phyloP scores from a whole-genome alignment of 2,797 vertebrate genomes.

The Hypotaenidia philippensis region DNA sequence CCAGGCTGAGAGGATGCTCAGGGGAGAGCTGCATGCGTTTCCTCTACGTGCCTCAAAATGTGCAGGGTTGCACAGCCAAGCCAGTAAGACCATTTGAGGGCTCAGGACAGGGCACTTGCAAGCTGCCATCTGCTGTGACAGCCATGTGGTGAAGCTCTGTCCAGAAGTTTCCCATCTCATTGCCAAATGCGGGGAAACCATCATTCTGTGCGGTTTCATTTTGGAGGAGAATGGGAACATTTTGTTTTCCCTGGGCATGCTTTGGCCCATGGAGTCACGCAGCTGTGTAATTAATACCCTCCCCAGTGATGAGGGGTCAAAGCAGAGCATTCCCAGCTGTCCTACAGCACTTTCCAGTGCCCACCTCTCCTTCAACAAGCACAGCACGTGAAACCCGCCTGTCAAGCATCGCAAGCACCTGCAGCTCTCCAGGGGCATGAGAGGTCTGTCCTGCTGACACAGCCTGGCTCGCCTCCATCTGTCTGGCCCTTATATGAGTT shows the following conservation, averaged over 20 bases:
- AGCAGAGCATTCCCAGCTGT: neutral
- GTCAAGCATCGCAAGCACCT: neutral
- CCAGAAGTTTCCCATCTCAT: neutral
- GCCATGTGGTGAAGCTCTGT: neutral
- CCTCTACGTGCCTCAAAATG: neutral
- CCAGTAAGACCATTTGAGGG: neutral
- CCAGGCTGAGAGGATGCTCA: neutral
- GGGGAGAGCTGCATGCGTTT: neutral
- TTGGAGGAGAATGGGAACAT: constrained; percentile 37
- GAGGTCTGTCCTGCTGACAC: neutral
- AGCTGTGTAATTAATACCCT: neutral
- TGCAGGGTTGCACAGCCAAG: neutral
- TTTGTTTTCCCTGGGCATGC: neutral
- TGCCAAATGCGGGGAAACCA: constrained; percentile 33
- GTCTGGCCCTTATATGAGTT: neutral
- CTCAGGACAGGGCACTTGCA: neutral
- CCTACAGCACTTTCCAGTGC: neutral
- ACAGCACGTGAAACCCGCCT: neutral
- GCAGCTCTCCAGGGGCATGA: neutral
- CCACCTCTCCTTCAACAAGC: neutral
- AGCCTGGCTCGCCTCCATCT: neutral
- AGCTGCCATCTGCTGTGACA: neutral
- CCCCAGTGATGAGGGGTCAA: rapidly evolving
- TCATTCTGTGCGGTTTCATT: constrained; percentile 38
- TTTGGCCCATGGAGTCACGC: neutral